Evolutionary conservation across 2,113 vertebrate species (phyloP), one percentile per base, ranked within the genome.

Genomic region (Odontophorus gujanensis): DNA sequence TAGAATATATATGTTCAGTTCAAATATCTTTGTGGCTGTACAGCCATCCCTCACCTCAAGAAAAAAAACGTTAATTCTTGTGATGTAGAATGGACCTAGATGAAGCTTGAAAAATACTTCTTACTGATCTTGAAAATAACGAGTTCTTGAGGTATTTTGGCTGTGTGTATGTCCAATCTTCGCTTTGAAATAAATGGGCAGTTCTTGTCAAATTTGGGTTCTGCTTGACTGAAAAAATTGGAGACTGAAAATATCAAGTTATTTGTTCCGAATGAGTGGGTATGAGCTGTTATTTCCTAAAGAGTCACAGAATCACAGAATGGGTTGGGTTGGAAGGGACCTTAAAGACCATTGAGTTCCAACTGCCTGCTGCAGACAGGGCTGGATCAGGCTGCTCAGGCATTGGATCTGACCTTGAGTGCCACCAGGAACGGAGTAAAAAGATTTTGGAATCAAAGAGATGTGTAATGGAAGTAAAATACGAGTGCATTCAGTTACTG

Each of bases 1-100:
- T 51, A 78, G 40, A 74, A 71, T 26, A 13, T 57, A 25, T 45
- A 3, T 51, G 26, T 47, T 81, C 24, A 59, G 28, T 42, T 77
- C 34, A 80, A 0, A n/a, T 34, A 55, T 14, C 22, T 30, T 1
- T 13, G 24, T 58, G 58, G 42, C n/a, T 67, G 3, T 19, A 9
- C 53, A 55, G 48, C 32, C 28, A 30, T 62, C 30, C 17, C 30
- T 63, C 14, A 32, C 26, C 2, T 88, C 38, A 45, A 12, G 43
- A 80, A 48, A 13, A 40, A 13, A 43, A 11, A 13, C 18, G 8
- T 19, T 86, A 32, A 5, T 45, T 13, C 13, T 90, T 88, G 24
- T 47, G 45, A 34, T 38, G 36, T 55, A 15, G 40, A 42, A 63
- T 22, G 15, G 21, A 11, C 0, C 0, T 42, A 28, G 15, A 15